These are phyloP conservation scores for Zapus hudsonius DNA, from an alignment of 2,113 vertebrate species.

Conservation along the genomic window DNA sequence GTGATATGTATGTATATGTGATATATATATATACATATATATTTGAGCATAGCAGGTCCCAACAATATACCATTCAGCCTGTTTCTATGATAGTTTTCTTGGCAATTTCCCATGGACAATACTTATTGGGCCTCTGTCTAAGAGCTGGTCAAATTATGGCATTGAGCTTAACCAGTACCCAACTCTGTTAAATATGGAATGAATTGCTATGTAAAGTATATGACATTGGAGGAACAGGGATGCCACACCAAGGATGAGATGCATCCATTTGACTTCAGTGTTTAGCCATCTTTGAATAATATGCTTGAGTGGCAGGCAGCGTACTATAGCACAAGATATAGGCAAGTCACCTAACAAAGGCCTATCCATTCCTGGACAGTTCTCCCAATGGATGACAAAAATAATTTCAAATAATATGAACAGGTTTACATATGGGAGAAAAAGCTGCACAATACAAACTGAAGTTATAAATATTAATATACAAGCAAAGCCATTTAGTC, in stretches of 20 bases:
- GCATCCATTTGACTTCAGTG: rapidly evolving
- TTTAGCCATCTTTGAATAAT: background rate
- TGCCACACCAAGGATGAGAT: rapidly evolving
- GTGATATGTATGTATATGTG: too few relatives aligned
- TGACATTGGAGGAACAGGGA: rapidly evolving
- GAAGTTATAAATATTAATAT: background rate
- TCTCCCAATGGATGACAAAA: background rate
- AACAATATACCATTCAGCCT: rapidly evolving
- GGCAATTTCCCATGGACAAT: background rate
- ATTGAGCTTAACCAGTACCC: background rate
- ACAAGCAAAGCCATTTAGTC: background rate
- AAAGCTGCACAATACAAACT: background rate
- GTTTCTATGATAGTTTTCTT: background rate
- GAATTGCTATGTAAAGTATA: rapidly evolving
- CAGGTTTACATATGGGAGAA: background rate
- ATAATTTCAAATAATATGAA: background rate
- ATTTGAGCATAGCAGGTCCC: background rate
- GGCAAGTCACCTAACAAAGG: rapidly evolving
- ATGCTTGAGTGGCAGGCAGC: rapidly evolving
- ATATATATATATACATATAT: too few relatives aligned
- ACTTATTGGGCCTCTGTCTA: background rate
- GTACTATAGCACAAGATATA: background rate
- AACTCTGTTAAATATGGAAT: too few relatives aligned
- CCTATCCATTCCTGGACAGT: rapidly evolving
- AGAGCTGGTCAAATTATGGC: background rate